A percentile compares a stretch with the other conserved stretches of the same genome.
These are phyloP conservation scores for Pluvianellus socialis DNA, from an alignment of 2,113 vertebrate species.

Conservation along the genomic window DNA sequence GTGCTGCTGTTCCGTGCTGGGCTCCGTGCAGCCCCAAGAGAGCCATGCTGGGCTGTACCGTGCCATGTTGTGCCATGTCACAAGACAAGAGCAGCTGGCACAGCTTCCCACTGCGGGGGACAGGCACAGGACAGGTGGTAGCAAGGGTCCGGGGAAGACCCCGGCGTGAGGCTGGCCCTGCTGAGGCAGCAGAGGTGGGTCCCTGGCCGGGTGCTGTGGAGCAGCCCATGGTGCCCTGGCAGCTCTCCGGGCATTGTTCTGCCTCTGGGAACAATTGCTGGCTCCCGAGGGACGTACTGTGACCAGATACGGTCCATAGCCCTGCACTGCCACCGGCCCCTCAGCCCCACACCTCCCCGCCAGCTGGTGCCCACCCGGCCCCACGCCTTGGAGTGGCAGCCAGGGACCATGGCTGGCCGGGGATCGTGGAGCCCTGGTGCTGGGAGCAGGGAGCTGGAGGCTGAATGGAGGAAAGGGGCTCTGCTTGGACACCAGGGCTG, in stretches of 20 bases:
- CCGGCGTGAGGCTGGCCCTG: rapidly evolving
- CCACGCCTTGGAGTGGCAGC: not conserved
- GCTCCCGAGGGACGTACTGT: conserved; percentile 1
- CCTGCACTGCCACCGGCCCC: not conserved
- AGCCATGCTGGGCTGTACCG: rapidly evolving
- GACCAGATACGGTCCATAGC: conserved; percentile 6
- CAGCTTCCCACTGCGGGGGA: rapidly evolving
- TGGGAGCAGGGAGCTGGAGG: not conserved
- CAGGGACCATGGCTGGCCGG: rapidly evolving
- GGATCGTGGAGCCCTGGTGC: not conserved
- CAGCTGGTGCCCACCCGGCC: not conserved
- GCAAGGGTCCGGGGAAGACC: not conserved
- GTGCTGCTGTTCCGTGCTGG: not conserved
- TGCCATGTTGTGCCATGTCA: not conserved
- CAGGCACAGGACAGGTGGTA: not conserved
- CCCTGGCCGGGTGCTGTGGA: not conserved
- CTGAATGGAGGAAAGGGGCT: not conserved
- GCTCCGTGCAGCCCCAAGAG: not conserved
- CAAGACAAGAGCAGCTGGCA: not conserved
- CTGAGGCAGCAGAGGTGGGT: not conserved
- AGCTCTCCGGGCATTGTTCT: conserved; percentile 52
- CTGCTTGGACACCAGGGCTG: rapidly evolving
- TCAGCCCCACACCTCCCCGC: not conserved
- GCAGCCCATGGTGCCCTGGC: conserved; percentile 36
- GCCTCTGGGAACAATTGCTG: not conserved